Conservation (phyloP, 1,140 invertebrate genomes). For the Portunus trituberculatus region DNA sequence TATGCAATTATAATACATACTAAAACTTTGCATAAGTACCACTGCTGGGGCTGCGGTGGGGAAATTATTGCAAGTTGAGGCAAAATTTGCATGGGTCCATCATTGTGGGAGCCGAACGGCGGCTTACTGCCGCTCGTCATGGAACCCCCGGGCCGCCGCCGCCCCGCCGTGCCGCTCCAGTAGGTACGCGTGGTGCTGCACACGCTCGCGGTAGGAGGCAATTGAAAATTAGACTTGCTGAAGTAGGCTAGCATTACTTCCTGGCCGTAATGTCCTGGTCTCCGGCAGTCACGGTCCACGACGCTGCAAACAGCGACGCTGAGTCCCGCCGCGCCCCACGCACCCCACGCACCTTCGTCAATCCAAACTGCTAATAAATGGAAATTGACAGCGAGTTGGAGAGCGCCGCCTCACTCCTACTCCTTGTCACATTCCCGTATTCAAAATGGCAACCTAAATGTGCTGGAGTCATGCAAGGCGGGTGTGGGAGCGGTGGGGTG, state of each 20-base stretch:
- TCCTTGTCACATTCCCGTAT: constrained; percentile 72
- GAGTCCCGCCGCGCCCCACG: neutral
- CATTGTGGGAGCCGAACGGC: constrained; percentile 61
- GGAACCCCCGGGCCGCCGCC: constrained; percentile 54
- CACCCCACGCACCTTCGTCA: constrained; percentile 40
- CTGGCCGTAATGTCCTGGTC: neutral
- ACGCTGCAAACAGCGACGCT: neutral
- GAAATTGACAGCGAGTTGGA: constrained; percentile 61
- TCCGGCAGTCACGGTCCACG: neutral
- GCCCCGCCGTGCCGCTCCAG: neutral
- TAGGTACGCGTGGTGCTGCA: neutral
- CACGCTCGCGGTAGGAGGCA: neutral
- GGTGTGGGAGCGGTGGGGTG: constrained; percentile 39
- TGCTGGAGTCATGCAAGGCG: constrained; percentile 67
- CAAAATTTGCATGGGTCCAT: constrained; percentile 70
- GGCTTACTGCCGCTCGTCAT: constrained; percentile 73
- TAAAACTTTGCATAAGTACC: constrained; percentile 73
- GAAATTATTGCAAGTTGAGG: constrained; percentile 71
- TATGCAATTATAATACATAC: constrained; percentile 73
- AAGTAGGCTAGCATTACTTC: neutral
- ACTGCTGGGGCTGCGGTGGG: constrained; percentile 63
- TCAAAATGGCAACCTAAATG: constrained; percentile 71
- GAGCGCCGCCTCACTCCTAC: constrained; percentile 60
- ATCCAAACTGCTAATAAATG: constrained; percentile 71
- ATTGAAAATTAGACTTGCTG: neutral